Evolutionary conservation across 1,140 invertebrate species (phyloP).

Genomic region (Tetranychus urticae): DNA sequence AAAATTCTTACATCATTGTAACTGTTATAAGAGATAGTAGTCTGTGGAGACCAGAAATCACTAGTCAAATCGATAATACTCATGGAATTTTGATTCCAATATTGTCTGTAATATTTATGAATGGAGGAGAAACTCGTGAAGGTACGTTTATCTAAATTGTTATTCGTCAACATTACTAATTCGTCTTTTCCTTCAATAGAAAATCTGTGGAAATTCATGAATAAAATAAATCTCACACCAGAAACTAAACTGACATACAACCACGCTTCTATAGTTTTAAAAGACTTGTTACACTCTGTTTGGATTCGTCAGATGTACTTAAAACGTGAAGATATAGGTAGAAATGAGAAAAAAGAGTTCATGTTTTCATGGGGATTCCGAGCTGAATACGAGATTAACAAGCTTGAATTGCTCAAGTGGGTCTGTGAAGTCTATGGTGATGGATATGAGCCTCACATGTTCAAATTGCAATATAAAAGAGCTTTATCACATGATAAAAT

Average conservation of each 20-base stretch:
- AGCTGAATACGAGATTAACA: background rate
- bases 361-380: background rate
- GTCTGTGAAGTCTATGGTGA: background rate
- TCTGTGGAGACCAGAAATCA: background rate
- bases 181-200: background rate
- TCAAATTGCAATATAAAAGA: background rate
- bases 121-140: background rate
- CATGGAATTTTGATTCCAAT: background rate
- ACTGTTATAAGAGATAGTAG: background rate
- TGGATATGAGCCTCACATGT: background rate
- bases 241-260: background rate
- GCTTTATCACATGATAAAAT: background rate
- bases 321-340: background rate
- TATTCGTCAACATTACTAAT: background rate
- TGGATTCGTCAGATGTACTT: slow-evolving; percentile 1
- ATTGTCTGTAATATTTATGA: background rate
- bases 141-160: background rate
- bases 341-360: background rate
- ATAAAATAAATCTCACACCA: background rate
- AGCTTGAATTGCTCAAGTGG: background rate
- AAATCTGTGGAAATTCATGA: background rate
- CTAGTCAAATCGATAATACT: background rate
- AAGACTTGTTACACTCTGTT: background rate
- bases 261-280: background rate
- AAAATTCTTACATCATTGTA: background rate